phyloP scores from a whole-genome alignment of 2,888 invertebrate species.

The Thecocarcelia acutangulata region DNA sequence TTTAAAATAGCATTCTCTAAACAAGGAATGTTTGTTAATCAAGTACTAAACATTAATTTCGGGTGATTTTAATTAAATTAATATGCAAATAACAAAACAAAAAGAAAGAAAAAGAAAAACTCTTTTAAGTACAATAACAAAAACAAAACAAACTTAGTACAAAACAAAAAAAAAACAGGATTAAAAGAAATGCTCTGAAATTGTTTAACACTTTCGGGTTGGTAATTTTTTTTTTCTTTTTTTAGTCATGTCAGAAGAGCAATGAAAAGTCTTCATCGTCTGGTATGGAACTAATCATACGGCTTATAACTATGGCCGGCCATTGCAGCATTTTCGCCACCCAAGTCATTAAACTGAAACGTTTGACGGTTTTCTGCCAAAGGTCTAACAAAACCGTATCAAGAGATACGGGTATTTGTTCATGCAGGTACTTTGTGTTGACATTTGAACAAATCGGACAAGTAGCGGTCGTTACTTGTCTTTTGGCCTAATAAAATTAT shows the following conservation, averaged over 20 bases:
- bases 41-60: slow-evolving; percentile 35
- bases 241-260: slow-evolving; percentile 68
- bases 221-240: slow-evolving; percentile 24
- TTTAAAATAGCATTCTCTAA: slow-evolving; percentile 43
- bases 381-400: slow-evolving; percentile 78
- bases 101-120: slow-evolving; percentile 13
- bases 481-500: slow-evolving; percentile 76
- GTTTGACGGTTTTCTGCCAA: slow-evolving; percentile 77
- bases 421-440: slow-evolving; percentile 79
- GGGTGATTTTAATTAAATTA: slow-evolving; percentile 7
- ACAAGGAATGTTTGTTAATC: slow-evolving; percentile 62
- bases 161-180: slow-evolving; percentile 40
- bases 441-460: slow-evolving; percentile 79
- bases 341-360: slow-evolving; percentile 77
- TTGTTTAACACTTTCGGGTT: slow-evolving; percentile 29
- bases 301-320: slow-evolving; percentile 79
- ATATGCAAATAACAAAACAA: slow-evolving; percentile 9
- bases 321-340: slow-evolving; percentile 79
- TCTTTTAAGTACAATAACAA: slow-evolving; percentile 56
- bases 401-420: slow-evolving; percentile 77
- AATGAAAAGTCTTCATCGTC: slow-evolving; percentile 77
- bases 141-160: slow-evolving; percentile 24
- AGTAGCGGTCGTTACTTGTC: slow-evolving; percentile 61
- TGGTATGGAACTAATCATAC: slow-evolving; percentile 78
- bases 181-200: slow-evolving; percentile 58